Conservation (phyloP, 2,113 vertebrate species). For the Clarias gariepinus region DNA sequence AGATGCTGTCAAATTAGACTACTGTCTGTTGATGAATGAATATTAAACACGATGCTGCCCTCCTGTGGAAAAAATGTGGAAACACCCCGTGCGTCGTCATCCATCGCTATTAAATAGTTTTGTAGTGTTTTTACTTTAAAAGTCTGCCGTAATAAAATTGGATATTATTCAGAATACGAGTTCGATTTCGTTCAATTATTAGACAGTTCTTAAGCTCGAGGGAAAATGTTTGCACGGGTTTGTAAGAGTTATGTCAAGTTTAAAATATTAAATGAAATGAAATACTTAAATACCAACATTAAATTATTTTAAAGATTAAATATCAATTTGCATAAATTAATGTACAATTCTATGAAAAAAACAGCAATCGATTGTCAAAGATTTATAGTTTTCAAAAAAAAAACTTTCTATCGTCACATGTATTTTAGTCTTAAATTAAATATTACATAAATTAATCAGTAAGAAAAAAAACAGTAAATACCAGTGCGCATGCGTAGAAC, state of each 20-base stretch:
- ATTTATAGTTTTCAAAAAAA: neutral
- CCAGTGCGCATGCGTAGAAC: conserved; percentile 43
- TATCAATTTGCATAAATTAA: neutral
- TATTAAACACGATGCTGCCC: conserved; percentile 16
- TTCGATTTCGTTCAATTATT: neutral
- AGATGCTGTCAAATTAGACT: neutral
- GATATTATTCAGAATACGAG: neutral
- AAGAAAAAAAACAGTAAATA: neutral
- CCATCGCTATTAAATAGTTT: neutral
- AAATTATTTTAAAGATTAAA: neutral
- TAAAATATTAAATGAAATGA: no score
- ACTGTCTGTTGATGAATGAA: neutral
- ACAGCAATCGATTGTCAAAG: neutral
- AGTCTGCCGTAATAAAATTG: neutral
- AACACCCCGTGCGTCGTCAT: neutral
- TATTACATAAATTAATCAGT: neutral
- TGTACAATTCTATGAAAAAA: neutral
- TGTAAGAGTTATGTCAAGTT: no score
- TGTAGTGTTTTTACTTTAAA: neutral
- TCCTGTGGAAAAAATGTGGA: conserved; percentile 18
- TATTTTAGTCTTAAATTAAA: neutral
- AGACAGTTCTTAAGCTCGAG: neutral
- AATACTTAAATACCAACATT: no score
- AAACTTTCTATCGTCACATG: neutral
- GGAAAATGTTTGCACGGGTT: neutral